Evolutionary conservation across 2,888 invertebrate genomes (phyloP).

Genomic region (Tenthredo mesomela): DNA sequence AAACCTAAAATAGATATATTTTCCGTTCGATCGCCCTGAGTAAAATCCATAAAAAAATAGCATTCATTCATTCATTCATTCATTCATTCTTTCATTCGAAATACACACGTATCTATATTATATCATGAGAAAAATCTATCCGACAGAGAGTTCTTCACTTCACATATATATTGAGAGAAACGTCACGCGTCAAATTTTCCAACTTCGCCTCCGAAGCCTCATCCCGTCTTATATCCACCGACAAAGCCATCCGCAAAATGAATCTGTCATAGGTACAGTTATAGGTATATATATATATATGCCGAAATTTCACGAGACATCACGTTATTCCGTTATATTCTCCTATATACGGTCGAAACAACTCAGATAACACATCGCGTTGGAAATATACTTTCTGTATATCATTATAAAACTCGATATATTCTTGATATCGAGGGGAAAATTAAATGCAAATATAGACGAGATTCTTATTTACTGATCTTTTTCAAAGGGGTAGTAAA

Average conservation of each 20-base stretch:
- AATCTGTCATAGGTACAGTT: not conserved
- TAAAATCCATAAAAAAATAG: not conserved
- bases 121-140: not conserved
- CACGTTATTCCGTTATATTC: not conserved
- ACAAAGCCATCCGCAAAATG: not conserved
- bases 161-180: not conserved
- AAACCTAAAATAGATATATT: constrained; percentile 12
- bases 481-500: not conserved
- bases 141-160: not conserved
- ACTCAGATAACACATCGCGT: not conserved
- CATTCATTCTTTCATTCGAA: not conserved
- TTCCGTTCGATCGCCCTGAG: not conserved
- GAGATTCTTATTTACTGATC: not conserved
- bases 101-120: not conserved
- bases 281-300: no score
- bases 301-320: not conserved
- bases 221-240: not conserved
- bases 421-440: not conserved
- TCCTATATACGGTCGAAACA: not conserved
- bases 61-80: not conserved
- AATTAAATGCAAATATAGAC: not conserved
- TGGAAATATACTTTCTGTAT: not conserved
- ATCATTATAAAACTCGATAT: no score
- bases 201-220: not conserved
- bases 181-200: not conserved